Evolutionary conservation across 1,140 invertebrate genomes (phyloP).

Genomic region (Drosophila tani): DNA sequence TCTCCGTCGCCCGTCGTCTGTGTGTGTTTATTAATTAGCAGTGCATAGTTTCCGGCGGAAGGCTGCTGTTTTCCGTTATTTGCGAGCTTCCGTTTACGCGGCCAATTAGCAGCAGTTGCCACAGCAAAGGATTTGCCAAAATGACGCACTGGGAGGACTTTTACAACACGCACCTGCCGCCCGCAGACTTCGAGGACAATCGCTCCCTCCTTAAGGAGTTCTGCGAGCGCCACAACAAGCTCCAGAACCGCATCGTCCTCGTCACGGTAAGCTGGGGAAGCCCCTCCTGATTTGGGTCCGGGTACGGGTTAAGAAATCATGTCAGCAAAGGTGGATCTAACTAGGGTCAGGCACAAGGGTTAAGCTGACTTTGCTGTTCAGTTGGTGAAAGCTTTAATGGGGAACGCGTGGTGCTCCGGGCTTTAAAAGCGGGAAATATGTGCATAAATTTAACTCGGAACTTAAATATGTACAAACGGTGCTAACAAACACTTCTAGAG

Average conservation of each 20-base stretch:
- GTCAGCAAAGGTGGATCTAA: not conserved
- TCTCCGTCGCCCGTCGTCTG: not conserved
- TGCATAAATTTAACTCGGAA: conserved; percentile 13
- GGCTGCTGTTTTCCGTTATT: conserved; percentile 22
- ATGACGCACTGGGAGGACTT: conserved; percentile 91
- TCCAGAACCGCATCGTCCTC: conserved; percentile 89
- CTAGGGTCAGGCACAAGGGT: conserved; percentile 1
- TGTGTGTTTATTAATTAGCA: conserved; percentile 48
- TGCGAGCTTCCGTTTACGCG: conserved; percentile 31
- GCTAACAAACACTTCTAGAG: not conserved
- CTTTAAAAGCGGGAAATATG: conserved; percentile 1
- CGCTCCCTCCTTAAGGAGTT: conserved; percentile 90
- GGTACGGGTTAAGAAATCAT: not conserved
- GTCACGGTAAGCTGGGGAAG: conserved; percentile 88
- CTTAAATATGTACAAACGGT: not conserved
- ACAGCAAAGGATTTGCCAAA: conserved; percentile 21
- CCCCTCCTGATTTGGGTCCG: not conserved
- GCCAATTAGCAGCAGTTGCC: conserved; percentile 47
- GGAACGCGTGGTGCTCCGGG: not conserved
- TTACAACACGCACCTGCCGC: conserved; percentile 90
- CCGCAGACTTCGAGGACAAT: conserved; percentile 90
- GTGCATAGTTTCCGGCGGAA: conserved; percentile 53
- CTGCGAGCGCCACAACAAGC: conserved; percentile 88
- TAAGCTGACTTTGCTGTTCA: conserved; percentile 1
- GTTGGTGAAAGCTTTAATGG: conserved; percentile 20